Base-by-base conservation (phyloP, 2,113 vertebrate species). In the Microcebus tavaratra region DNA sequence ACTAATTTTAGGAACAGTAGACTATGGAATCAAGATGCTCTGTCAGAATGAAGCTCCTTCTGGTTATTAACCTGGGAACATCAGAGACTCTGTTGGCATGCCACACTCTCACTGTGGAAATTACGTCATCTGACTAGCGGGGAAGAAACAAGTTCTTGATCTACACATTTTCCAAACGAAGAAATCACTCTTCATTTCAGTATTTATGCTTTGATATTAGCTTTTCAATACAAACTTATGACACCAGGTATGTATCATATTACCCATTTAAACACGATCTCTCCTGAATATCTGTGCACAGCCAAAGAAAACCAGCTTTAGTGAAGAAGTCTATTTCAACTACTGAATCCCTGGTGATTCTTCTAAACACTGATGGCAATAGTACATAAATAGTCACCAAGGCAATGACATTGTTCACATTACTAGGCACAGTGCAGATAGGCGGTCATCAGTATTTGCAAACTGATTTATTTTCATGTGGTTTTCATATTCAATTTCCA, bases 401-500 rank as follows among this genome's bases (percentile, higher is more conserved):
- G 18, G 27, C n/a, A 36, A 17, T 6, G 18, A 48, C 21, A 84
- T 6, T 11, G n/a, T 14, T 48, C 18, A 36, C 0, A 7, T 9
- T 42, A 34, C 20, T 3, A n/a, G 94, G 6, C 34, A 53, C 34
- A 63, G 31, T 48, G 15, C 23, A 2, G 68, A 13, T 42, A 76
- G 14, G 2, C 0, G 80, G 81, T 31, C 76, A 81, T 36, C 14
- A 17, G 55, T 15, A 34, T 68, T 55, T 91, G 18, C 88, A 92
- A 81, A 65, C 39, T 79, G 17, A 27, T 59, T 80, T 93, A 81
- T 25, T 81, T 53, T 75, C 55, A 85, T 86, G 27, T 48, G 36
- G 20, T 50, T 95, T 95, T 95, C 68, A 85, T 12, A 73, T 94
- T 82, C 29, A n/a, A 87, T 78, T 57, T 86, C 21, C 81, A 91